phyloP scores from a whole-genome alignment of 2,113 vertebrate species.

The Pterophyllum scalare region DNA sequence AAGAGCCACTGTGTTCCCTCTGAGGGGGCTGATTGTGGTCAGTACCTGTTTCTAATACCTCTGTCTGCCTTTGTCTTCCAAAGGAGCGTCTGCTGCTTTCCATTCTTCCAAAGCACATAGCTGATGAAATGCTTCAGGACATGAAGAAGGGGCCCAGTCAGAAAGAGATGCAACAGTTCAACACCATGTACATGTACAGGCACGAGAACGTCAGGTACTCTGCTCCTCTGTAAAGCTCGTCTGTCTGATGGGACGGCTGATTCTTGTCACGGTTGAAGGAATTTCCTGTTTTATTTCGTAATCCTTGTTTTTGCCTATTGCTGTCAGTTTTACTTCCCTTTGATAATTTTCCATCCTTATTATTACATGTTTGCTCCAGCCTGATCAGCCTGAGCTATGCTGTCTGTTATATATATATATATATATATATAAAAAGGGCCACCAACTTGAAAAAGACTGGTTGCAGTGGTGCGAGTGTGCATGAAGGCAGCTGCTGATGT shows the following conservation, averaged over 20 bases:
- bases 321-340: background rate
- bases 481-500: too few species aligned
- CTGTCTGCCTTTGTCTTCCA: background rate
- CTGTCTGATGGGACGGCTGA: background rate
- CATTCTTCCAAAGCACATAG: slow-evolving; percentile 97
- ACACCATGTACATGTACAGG: slow-evolving; percentile 99
- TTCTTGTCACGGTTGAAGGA: background rate
- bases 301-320: too few species aligned
- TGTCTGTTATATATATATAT: fast-evolving
- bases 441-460: too few species aligned
- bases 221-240: background rate
- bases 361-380: background rate
- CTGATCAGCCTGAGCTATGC: background rate
- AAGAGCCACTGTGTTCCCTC: background rate
- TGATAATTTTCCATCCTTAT: background rate
- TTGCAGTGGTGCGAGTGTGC: too few species aligned
- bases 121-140: slow-evolving; percentile 96
- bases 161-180: slow-evolving; percentile 98
- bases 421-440: too few species aligned
- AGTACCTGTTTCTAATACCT: background rate
- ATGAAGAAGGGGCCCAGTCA: slow-evolving; percentile 97
- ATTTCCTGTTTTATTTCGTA: too few species aligned
- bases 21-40: background rate
- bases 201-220: slow-evolving; percentile 88
- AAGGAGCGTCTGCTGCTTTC: slow-evolving; percentile 95